These are phyloP conservation scores for Dicrostonyx torquatus DNA, from an alignment of 2,797 vertebrate genomes.

Conservation along the genomic window DNA sequence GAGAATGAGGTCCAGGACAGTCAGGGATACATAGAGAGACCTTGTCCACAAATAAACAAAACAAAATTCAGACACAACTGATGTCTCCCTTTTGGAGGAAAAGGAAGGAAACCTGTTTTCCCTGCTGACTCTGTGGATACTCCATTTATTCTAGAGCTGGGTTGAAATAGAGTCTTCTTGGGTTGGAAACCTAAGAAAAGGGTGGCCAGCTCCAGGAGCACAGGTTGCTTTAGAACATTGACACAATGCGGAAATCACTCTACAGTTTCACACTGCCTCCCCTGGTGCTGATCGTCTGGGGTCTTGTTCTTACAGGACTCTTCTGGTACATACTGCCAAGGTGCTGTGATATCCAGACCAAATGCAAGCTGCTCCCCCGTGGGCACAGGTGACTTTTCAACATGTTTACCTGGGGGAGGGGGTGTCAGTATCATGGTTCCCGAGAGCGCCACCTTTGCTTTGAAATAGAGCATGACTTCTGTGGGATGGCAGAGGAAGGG, in stretches of 20 bases:
- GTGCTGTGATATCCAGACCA: slow-evolving; percentile 47
- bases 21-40: not conserved
- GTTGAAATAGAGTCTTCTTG: slow-evolving; percentile 43
- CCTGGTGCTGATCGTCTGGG: not conserved
- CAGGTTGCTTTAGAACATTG: not conserved
- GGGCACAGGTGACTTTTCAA: slow-evolving; percentile 44
- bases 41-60: not conserved
- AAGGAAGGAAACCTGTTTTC: slow-evolving; percentile 48
- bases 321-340: not conserved
- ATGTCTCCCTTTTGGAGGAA: slow-evolving; percentile 55
- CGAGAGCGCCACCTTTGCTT: not conserved
- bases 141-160: not conserved
- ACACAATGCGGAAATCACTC: not conserved
- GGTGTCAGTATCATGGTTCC: not conserved
- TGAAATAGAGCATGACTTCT: not conserved
- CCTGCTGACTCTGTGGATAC: not conserved
- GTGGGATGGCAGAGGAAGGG: rapidly evolving
- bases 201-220: rapidly evolving
- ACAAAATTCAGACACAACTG: not conserved
- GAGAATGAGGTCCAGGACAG: not conserved
- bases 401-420: slow-evolving; percentile 39
- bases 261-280: not conserved
- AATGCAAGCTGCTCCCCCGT: not conserved
- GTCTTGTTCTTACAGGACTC: not conserved
- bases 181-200: slow-evolving; percentile 9